Percentiles rank a stretch among this genome's conserved stretches.
These are phyloP conservation scores for Pachypanchax playfairii DNA, from an alignment of 2,113 vertebrate genomes.

Conservation along the genomic window DNA sequence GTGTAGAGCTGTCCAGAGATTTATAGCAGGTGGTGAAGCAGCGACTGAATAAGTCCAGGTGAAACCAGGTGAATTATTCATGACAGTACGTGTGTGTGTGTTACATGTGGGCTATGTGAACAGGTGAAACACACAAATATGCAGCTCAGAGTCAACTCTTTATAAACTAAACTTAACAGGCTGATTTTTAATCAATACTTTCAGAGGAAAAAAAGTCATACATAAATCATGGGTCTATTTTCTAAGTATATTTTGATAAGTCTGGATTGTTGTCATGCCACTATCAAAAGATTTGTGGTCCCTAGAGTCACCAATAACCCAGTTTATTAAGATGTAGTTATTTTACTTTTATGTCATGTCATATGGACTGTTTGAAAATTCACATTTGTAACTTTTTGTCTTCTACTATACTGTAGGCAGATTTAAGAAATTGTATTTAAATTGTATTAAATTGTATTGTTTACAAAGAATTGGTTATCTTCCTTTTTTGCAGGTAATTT, in stretches of 20 bases:
- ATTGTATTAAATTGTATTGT: slow-evolving; percentile 4
- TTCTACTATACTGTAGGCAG: not conserved
- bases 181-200: no score
- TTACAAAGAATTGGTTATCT: no score
- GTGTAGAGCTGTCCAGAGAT: slow-evolving; percentile 63
- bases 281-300: no score
- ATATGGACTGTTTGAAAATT: slow-evolving; percentile 1
- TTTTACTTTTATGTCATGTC: not conserved
- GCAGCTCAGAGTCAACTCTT: slow-evolving; percentile 32
- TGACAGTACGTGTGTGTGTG: slow-evolving; percentile 48
- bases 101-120: slow-evolving; percentile 31
- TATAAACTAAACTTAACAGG: slow-evolving; percentile 14
- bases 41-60: slow-evolving; percentile 76
- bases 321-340: slow-evolving; percentile 6
- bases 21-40: slow-evolving; percentile 75
- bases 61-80: slow-evolving; percentile 74
- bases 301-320: not conserved
- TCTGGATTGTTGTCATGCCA: no score
- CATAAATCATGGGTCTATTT: no score
- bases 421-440: not conserved
- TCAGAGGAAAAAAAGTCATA: no score
- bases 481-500: no score
- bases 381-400: not conserved
- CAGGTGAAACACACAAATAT: slow-evolving; percentile 43
- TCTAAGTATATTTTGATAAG: not conserved